Conservation (phyloP, 2,888 invertebrate species). For the Pyrochroa serraticornis region DNA sequence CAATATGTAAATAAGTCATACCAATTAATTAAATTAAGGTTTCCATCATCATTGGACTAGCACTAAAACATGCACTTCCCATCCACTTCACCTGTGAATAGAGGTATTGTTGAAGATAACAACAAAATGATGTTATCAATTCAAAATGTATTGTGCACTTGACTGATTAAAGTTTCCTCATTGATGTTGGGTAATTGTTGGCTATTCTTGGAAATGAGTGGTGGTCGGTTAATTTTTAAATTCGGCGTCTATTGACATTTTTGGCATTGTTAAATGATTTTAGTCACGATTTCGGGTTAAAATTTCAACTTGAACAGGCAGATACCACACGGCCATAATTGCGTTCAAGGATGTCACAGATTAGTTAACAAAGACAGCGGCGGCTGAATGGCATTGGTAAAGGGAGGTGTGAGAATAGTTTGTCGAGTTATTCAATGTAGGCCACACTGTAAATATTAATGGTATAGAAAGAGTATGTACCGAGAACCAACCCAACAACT, state of each 20-base stretch:
- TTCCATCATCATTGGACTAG: no score
- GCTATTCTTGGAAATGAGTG: no score
- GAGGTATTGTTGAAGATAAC: no score
- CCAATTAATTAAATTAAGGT: no score
- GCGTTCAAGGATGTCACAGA: slow-evolving; percentile 22
- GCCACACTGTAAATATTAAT: slow-evolving; percentile 13
- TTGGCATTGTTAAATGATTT: slow-evolving; percentile 13
- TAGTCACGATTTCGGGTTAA: slow-evolving; percentile 14
- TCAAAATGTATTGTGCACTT: no score
- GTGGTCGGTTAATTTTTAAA: slow-evolving; percentile 16
- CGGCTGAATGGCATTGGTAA: slow-evolving; percentile 24
- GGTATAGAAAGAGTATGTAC: not conserved
- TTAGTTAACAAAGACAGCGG: slow-evolving; percentile 25
- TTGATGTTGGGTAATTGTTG: no score
- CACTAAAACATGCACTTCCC: no score
- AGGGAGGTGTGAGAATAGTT: slow-evolving; percentile 24
- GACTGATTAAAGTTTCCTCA: no score
- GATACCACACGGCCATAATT: slow-evolving; percentile 14
- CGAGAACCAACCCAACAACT: slow-evolving; percentile 13
- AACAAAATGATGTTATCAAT: no score
- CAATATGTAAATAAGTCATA: no score
- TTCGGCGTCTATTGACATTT: slow-evolving; percentile 4
- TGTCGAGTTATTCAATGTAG: slow-evolving; percentile 18
- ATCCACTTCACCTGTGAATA: no score
- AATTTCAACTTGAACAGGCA: slow-evolving; percentile 5